Percentiles rank a stretch among this genome's conserved stretches.
These are phyloP conservation scores for Neoseiulus cucumeris DNA, from an alignment of 1,140 invertebrate species.

Conservation along the genomic window DNA sequence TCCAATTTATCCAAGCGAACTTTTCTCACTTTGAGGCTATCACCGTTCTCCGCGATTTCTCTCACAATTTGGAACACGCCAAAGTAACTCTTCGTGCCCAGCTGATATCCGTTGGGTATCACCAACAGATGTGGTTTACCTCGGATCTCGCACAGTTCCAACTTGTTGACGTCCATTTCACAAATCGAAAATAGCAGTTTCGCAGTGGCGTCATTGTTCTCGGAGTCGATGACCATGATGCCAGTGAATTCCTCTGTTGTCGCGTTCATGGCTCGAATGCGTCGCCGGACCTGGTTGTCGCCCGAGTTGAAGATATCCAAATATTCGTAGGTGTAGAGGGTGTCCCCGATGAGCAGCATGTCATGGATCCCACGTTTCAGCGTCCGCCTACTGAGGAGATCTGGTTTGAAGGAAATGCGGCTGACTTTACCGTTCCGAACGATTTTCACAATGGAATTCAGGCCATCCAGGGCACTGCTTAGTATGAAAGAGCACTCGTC, in stretches of 20 bases:
- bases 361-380: not conserved
- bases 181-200: constrained; percentile 4
- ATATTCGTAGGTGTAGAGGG: not conserved
- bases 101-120: not conserved
- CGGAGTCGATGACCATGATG: constrained; percentile 1
- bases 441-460: not conserved
- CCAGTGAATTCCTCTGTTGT: not conserved
- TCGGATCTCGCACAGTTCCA: not conserved
- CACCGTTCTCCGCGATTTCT: not conserved
- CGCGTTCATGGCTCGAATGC: not conserved
- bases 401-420: not conserved
- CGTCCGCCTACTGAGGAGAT: not conserved
- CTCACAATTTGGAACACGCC: not conserved
- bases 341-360: constrained; percentile 1
- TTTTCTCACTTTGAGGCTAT: not conserved
- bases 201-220: not conserved
- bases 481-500: not conserved
- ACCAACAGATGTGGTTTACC: not conserved
- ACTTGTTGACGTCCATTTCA: not conserved
- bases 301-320: not conserved
- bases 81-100: not conserved
- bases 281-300: not conserved
- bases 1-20: constrained; percentile 5
- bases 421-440: not conserved
- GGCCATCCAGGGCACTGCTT: not conserved